Percentiles rank a stretch among this genome's conserved stretches.
Conservation (phyloP, 2,888 invertebrate species). For the Ichneumoninae sp. region DNA sequence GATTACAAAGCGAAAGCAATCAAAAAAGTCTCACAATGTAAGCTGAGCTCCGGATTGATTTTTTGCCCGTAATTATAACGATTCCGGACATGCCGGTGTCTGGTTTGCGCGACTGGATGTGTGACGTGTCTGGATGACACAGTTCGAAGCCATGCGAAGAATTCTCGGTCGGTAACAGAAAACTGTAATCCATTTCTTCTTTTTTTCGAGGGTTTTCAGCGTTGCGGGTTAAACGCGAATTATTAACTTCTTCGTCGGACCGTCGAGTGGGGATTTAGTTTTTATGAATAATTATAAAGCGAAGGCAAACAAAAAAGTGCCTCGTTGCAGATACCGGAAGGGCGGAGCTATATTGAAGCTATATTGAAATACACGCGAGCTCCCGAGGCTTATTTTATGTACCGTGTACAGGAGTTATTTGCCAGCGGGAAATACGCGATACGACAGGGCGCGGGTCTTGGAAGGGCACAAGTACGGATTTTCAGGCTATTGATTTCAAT, state of each 20-base stretch:
- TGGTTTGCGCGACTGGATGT: not conserved
- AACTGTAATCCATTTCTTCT: too few relatives aligned
- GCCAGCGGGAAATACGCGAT: slow-evolving; percentile 1
- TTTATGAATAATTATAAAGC: not conserved
- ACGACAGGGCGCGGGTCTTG: slow-evolving; percentile 20
- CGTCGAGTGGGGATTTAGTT: not conserved
- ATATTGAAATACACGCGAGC: slow-evolving; percentile 5
- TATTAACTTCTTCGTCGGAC: not conserved
- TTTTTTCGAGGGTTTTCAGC: too few relatives aligned
- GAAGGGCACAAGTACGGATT: slow-evolving; percentile 51
- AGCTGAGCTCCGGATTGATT: too few relatives aligned
- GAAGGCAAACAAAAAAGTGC: not conserved
- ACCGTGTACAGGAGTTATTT: slow-evolving; percentile 27
- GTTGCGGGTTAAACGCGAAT: not conserved
- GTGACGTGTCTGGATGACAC: too few relatives aligned
- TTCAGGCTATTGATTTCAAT: slow-evolving; percentile 75
- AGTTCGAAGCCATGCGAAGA: too few relatives aligned
- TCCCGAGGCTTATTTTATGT: slow-evolving; percentile 32
- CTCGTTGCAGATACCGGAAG: not conserved
- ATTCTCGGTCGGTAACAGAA: too few relatives aligned
- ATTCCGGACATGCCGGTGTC: not conserved
- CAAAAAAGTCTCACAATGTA: too few relatives aligned
- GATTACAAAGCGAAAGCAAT: too few relatives aligned
- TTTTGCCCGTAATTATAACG: slow-evolving; percentile 57
- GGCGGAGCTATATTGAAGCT: slow-evolving; percentile 3